Percentiles rank a stretch among this genome's conserved stretches.
phyloP scores from a whole-genome alignment of 1,140 invertebrate species.

The Dysdera silvatica region DNA sequence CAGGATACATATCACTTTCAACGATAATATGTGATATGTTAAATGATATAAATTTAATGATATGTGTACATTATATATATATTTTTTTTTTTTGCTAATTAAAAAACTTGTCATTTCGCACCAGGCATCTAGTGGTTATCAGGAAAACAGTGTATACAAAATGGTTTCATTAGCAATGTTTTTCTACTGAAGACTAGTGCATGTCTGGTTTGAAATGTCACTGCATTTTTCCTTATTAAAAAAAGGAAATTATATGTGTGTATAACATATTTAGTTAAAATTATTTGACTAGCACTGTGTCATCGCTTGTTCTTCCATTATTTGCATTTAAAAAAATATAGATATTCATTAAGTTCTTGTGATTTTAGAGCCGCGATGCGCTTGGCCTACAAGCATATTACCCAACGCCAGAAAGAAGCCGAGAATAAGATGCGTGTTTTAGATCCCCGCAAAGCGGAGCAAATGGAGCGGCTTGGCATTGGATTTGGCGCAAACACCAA shows the following conservation, averaged over 20 bases:
- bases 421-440: slow-evolving; percentile 64
- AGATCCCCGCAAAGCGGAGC: slow-evolving; percentile 79
- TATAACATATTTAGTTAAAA: not conserved
- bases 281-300: not conserved
- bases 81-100: no score
- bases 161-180: no score
- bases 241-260: not conserved
- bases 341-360: not conserved
- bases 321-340: not conserved
- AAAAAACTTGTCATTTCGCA: no score
- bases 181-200: no score
- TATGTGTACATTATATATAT: no score
- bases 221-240: no score
- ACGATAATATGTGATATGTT: no score
- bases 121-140: no score
- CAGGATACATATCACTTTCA: no score
- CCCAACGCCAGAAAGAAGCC: slow-evolving; percentile 64
- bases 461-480: slow-evolving; percentile 90
- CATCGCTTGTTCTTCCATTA: not conserved
- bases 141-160: no score
- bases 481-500: slow-evolving; percentile 53
- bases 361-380: slow-evolving; percentile 59
- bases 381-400: slow-evolving; percentile 80
- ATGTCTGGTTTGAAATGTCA: no score
- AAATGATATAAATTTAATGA: no score